These are phyloP conservation scores for Glandiceps talaboti DNA, from an alignment of 53 echinoderm and acorn worm species.

Conservation along the genomic window DNA sequence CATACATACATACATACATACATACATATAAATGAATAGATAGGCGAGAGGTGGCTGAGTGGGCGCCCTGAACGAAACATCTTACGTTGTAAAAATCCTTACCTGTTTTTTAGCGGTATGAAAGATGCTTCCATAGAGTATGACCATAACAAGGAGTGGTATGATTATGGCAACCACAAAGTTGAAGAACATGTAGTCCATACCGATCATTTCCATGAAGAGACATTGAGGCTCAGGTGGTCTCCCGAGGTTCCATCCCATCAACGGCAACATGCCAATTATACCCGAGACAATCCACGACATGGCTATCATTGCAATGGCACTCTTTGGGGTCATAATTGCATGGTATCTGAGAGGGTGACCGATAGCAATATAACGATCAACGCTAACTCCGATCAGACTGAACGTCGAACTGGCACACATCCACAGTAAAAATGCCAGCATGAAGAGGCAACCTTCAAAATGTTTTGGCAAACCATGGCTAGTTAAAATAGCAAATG, in stretches of 20 bases:
- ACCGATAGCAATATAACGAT: conserved; percentile 59
- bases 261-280: conserved; percentile 58
- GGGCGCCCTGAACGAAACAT: too few relatives aligned
- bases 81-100: conserved; percentile 2
- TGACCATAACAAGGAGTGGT: conserved; percentile 50
- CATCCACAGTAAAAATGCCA: conserved; percentile 61
- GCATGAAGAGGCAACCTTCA: conserved; percentile 52
- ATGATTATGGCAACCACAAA: conserved; percentile 51
- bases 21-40: too few relatives aligned
- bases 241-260: conserved; percentile 51
- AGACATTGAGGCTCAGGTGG: conserved; percentile 22
- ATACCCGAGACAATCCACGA: conserved; percentile 64
- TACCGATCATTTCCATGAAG: conserved; percentile 49
- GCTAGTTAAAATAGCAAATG: conserved; percentile 52
- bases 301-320: conserved; percentile 31
- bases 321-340: conserved; percentile 37
- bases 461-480: conserved; percentile 47
- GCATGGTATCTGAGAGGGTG: conserved; percentile 51
- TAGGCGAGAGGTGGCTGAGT: too few relatives aligned
- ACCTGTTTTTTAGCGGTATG: conserved; percentile 55
- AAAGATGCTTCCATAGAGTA: conserved; percentile 58
- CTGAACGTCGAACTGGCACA: conserved; percentile 68
- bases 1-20: too few relatives aligned
- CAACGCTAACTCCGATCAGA: conserved; percentile 58
- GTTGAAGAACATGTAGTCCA: conserved; percentile 62